Conservation (phyloP, 2,113 vertebrate species). For the Poeciliopsis prolifica region DNA sequence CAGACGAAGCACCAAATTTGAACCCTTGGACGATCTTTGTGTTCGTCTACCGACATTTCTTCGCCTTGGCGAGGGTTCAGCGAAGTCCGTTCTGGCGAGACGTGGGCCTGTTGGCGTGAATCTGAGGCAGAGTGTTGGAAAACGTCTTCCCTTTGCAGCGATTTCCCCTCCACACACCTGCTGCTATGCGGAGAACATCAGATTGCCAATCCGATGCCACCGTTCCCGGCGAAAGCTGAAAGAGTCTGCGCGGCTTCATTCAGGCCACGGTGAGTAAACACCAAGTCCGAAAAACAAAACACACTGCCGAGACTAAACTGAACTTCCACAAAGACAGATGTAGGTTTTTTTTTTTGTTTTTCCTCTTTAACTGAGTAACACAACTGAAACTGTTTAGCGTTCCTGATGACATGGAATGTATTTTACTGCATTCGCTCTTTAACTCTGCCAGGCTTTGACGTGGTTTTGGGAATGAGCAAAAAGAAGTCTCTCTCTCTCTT, state of each 20-base stretch:
- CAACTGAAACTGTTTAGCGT: conserved; percentile 8
- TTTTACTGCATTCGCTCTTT: conserved; percentile 32
- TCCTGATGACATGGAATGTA: conserved; percentile 49
- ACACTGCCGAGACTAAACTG: neutral
- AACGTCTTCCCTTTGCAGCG: neutral
- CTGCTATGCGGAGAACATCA: conserved; percentile 11
- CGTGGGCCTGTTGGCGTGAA: conserved; percentile 20
- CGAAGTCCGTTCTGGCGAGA: conserved; percentile 35
- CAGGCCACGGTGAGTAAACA: neutral
- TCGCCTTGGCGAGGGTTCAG: conserved; percentile 28
- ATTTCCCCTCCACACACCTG: conserved; percentile 16
- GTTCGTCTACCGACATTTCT: conserved; percentile 35
- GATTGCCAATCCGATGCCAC: too few species aligned
- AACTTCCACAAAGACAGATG: conserved; percentile 1
- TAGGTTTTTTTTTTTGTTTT: too few species aligned
- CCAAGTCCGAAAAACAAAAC: neutral
- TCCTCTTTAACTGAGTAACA: neutral
- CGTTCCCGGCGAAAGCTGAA: neutral
- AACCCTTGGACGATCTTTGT: conserved; percentile 12
- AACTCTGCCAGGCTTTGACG: conserved; percentile 59
- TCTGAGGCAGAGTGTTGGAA: conserved; percentile 7
- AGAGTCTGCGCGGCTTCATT: neutral
- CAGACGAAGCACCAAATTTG: conserved; percentile 30
- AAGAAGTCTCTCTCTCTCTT: conserved; percentile 14
- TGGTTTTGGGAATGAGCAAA: conserved; percentile 55